These are phyloP conservation scores for Sebastiscus albofasciatus DNA, from an alignment of 2,797 vertebrate genomes.

Conservation along the genomic window DNA sequence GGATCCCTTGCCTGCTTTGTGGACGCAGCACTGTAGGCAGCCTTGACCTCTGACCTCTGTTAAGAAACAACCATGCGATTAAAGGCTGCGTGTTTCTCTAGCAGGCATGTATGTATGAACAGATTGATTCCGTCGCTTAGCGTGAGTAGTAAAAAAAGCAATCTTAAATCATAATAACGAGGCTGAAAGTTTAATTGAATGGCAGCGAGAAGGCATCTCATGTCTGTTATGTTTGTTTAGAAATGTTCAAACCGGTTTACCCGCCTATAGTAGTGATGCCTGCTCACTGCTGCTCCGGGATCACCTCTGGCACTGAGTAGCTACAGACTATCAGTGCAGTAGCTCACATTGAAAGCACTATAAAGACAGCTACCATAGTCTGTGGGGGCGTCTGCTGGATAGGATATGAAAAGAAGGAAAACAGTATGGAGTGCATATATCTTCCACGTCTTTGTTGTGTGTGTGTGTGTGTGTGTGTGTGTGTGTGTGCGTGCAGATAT, in stretches of 20 bases:
- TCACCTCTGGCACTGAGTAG: slow-evolving; percentile 52
- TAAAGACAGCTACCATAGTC: slow-evolving; percentile 43
- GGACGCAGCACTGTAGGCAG: slow-evolving; percentile 30
- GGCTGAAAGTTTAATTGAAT: slow-evolving; percentile 64
- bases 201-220: slow-evolving; percentile 26
- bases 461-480: neutral
- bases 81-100: slow-evolving; percentile 5
- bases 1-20: slow-evolving; percentile 34
- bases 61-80: slow-evolving; percentile 29
- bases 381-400: slow-evolving; percentile 45
- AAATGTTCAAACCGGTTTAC: slow-evolving; percentile 30
- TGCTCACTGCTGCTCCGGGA: slow-evolving; percentile 20
- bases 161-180: slow-evolving; percentile 41
- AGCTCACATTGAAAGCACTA: slow-evolving; percentile 46
- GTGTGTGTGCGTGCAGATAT: neutral
- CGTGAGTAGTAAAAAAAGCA: slow-evolving; percentile 15
- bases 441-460: slow-evolving; percentile 43
- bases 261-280: slow-evolving; percentile 13
- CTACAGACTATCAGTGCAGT: slow-evolving; percentile 31
- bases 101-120: slow-evolving; percentile 8
- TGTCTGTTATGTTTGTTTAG: slow-evolving; percentile 33
- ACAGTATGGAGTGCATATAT: slow-evolving; percentile 54
- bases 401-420: slow-evolving; percentile 56
- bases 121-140: slow-evolving; percentile 8
- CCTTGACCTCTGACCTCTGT: slow-evolving; percentile 55